phyloP scores from a whole-genome alignment of 64 coral and sea anemone genomes.

The Montipora cactus region DNA sequence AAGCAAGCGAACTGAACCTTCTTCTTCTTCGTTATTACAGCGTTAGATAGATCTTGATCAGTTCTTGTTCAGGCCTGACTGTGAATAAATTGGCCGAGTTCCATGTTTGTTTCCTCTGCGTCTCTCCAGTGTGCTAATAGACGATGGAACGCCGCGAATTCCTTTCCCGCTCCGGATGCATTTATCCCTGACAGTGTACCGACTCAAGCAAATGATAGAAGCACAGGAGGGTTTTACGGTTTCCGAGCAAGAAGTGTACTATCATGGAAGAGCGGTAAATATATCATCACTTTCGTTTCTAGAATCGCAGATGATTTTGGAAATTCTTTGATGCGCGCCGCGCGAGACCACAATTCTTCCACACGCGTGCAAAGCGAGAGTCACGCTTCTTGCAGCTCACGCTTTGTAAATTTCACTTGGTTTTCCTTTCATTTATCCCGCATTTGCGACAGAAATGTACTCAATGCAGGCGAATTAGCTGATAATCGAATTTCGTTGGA shows the following conservation, averaged over 20 bases:
- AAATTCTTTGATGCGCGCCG: constrained; percentile 41
- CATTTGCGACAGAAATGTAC: background rate
- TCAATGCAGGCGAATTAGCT: background rate
- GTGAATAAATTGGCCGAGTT: constrained; percentile 15
- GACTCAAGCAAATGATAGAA: constrained; percentile 98
- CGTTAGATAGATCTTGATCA: background rate
- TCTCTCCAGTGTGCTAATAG: constrained; percentile 79
- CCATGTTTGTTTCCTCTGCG: constrained; percentile 23
- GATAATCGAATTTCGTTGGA: constrained; percentile 1
- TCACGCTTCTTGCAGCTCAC: background rate
- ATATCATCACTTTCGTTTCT: background rate
- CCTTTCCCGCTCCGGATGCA: constrained; percentile 94
- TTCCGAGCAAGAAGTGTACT: constrained; percentile 90
- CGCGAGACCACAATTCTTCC: constrained; percentile 29
- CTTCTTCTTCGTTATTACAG: background rate
- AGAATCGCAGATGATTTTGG: constrained; percentile 27
- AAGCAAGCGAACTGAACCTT: constrained; percentile 16
- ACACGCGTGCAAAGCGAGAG: constrained; percentile 14
- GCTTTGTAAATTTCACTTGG: background rate
- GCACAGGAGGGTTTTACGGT: constrained; percentile 98
- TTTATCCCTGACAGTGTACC: constrained; percentile 74
- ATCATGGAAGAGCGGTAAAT: constrained; percentile 89
- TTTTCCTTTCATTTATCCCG: background rate
- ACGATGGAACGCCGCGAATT: constrained; percentile 96
- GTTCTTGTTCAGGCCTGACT: background rate